phyloP scores from a whole-genome alignment of 1,140 invertebrate genomes.

The Drosophila nigromelanica region DNA sequence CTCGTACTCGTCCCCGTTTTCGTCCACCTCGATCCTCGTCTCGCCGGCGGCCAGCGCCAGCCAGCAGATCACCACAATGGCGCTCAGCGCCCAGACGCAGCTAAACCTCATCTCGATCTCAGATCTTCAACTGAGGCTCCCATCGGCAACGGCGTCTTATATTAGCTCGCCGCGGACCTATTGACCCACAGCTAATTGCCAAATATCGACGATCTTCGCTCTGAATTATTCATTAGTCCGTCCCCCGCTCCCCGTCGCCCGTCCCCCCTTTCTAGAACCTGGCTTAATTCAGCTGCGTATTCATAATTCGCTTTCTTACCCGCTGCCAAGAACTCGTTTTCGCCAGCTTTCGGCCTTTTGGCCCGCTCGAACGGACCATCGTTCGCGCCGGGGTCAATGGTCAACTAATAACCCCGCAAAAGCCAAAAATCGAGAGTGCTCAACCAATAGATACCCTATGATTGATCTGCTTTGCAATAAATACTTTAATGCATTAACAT shows the following conservation, averaged over 20 bases:
- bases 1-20: slow-evolving; percentile 77
- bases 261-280: background rate
- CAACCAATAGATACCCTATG: too few relatives aligned
- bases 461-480: too few relatives aligned
- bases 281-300: background rate
- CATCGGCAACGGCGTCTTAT: slow-evolving; percentile 47
- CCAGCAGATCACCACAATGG: slow-evolving; percentile 21
- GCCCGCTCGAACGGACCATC: slow-evolving; percentile 8
- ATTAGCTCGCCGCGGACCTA: slow-evolving; percentile 68
- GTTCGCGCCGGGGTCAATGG: slow-evolving; percentile 44
- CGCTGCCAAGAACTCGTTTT: slow-evolving; percentile 53
- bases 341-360: slow-evolving; percentile 33
- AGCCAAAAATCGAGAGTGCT: background rate
- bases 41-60: slow-evolving; percentile 53
- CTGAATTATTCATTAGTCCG: slow-evolving; percentile 73
- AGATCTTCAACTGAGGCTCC: slow-evolving; percentile 52
- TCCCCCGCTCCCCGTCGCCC: background rate
- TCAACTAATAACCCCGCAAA: slow-evolving; percentile 47
- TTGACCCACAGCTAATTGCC: slow-evolving; percentile 74
- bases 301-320: slow-evolving; percentile 17
- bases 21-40: slow-evolving; percentile 74
- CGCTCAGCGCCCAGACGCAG: slow-evolving; percentile 40
- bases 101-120: slow-evolving; percentile 52
- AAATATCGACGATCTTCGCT: slow-evolving; percentile 32
- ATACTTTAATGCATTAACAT: too few relatives aligned